Conservation (phyloP, 2,797 vertebrate genomes). For the Notolabrus celidotus region DNA sequence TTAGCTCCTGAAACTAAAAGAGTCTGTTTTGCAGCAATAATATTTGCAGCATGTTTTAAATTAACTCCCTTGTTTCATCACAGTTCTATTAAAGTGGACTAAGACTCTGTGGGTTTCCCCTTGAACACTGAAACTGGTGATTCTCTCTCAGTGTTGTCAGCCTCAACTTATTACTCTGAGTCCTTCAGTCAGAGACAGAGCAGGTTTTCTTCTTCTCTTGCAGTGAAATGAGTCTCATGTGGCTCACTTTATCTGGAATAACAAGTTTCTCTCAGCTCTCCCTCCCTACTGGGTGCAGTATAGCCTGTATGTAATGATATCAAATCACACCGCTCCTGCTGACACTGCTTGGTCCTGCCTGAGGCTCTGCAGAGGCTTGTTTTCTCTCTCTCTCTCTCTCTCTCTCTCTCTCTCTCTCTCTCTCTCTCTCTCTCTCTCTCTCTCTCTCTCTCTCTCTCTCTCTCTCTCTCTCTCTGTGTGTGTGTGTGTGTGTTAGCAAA, state of each 20-base stretch:
- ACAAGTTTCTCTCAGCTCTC: constrained; percentile 25
- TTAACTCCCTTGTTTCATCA: neutral
- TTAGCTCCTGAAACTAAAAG: neutral
- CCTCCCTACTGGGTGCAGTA: constrained; percentile 28
- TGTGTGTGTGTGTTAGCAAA: neutral
- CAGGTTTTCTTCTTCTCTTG: constrained; percentile 11
- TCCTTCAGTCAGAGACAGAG: neutral
- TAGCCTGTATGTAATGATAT: constrained; percentile 39
- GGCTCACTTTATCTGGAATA: constrained; percentile 47
- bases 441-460: too few species aligned
- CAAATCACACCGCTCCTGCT: constrained; percentile 27
- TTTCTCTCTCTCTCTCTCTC: too few species aligned
- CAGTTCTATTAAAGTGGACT: neutral
- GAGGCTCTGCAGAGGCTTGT: constrained; percentile 8
- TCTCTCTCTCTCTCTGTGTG: too few species aligned
- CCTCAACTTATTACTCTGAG: constrained; percentile 15
- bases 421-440: too few species aligned
- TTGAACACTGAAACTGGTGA: neutral
- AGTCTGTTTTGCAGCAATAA: neutral
- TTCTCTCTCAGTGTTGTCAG: constrained; percentile 6
- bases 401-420: too few species aligned
- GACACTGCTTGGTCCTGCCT: constrained; percentile 14
- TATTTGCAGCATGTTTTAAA: neutral
- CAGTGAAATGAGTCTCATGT: constrained; percentile 36
- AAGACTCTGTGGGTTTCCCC: neutral